Percentiles rank a stretch among this genome's conserved stretches.
Conservation (phyloP, 92 coral and sea anemone genomes). For the Galaxea fascicularis region DNA sequence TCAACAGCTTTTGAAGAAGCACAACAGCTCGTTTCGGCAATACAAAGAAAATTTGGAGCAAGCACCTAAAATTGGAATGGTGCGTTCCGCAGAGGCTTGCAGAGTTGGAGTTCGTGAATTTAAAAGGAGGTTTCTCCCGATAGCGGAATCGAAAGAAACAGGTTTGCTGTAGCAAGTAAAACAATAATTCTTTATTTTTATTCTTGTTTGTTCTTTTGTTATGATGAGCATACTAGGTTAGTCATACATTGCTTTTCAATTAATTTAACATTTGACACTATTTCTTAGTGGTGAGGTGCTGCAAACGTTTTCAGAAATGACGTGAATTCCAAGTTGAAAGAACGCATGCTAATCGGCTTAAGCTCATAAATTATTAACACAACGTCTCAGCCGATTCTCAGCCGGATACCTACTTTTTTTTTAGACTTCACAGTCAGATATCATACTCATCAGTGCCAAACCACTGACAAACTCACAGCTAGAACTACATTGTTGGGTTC, state of each 20-base stretch:
- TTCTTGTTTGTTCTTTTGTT: not conserved
- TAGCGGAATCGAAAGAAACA: slow-evolving; percentile 57
- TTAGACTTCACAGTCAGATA: too few species aligned
- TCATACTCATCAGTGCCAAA: too few species aligned
- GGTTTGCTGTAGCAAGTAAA: slow-evolving; percentile 23
- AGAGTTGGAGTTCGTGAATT: slow-evolving; percentile 68
- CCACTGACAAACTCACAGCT: too few species aligned
- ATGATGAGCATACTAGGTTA: not conserved
- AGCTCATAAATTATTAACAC: too few species aligned
- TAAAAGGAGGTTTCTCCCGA: slow-evolving; percentile 47
- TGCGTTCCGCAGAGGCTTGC: slow-evolving; percentile 79
- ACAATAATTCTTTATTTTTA: not conserved
- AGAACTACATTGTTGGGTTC: too few species aligned
- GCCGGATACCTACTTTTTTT: too few species aligned
- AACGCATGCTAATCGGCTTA: too few species aligned
- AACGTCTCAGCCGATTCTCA: too few species aligned
- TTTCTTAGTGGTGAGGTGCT: not conserved
- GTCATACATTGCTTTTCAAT: not conserved
- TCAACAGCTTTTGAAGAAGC: slow-evolving; percentile 26
- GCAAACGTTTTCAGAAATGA: not conserved
- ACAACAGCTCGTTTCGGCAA: slow-evolving; percentile 62
- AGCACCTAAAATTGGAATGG: slow-evolving; percentile 86
- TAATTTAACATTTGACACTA: slow-evolving; percentile 10
- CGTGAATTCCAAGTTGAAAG: too few species aligned
- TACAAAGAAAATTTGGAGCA: slow-evolving; percentile 73